Conservation (phyloP, 2,888 invertebrate genomes). For the Malthinus flaveolus region DNA sequence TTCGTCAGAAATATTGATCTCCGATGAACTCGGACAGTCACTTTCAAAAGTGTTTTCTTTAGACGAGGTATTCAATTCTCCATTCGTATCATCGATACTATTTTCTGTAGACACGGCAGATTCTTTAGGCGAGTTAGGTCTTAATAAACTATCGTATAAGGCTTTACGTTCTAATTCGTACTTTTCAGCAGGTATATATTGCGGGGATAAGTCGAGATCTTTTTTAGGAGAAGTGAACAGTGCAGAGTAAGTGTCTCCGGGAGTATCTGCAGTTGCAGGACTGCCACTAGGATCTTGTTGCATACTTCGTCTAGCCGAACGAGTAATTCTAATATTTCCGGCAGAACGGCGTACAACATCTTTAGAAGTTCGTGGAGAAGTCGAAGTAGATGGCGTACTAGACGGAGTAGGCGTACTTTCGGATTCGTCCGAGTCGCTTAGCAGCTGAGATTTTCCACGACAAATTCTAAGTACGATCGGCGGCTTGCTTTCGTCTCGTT, state of each 20-base stretch:
- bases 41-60: neutral
- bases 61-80: neutral
- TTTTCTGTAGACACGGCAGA: constrained; percentile 29
- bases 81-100: constrained; percentile 18
- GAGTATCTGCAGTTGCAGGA: constrained; percentile 50
- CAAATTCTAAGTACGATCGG: constrained; percentile 89
- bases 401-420: constrained; percentile 58
- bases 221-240: constrained; percentile 50
- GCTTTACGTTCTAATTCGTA: constrained; percentile 55
- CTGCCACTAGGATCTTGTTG: constrained; percentile 52
- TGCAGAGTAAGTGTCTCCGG: constrained; percentile 41
- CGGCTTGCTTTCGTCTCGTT: constrained; percentile 56
- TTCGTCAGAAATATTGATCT: neutral
- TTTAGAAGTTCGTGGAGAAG: constrained; percentile 52
- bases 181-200: constrained; percentile 55
- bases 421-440: constrained; percentile 56
- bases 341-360: constrained; percentile 40
- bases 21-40: neutral
- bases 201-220: constrained; percentile 50
- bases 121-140: constrained; percentile 38
- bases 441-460: constrained; percentile 65
- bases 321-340: constrained; percentile 49
- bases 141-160: constrained; percentile 53
- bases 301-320: constrained; percentile 53
- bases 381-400: constrained; percentile 60